A percentile compares a stretch with the other conserved stretches of the same genome.
phyloP scores from a whole-genome alignment of 1,140 invertebrate genomes.

The Eriocheir sinensis region DNA sequence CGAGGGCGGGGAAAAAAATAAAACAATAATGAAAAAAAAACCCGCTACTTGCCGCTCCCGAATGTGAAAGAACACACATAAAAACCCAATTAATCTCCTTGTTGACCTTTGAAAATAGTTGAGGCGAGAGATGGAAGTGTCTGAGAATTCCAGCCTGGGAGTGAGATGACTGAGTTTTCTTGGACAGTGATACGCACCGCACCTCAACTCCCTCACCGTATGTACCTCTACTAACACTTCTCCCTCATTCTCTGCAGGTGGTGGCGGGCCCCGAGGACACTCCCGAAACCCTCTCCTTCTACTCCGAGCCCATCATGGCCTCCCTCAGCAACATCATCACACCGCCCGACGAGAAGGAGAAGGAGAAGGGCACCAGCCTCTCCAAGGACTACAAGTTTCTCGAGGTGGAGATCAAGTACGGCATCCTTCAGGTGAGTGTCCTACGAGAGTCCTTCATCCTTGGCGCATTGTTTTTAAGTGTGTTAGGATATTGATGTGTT shows the following conservation, averaged over 20 bases:
- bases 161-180: too few relatives aligned
- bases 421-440: slow-evolving; percentile 91
- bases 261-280: slow-evolving; percentile 91
- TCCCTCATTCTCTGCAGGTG: slow-evolving; percentile 83
- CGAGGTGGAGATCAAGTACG: slow-evolving; percentile 96
- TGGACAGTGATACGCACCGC: too few relatives aligned
- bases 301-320: slow-evolving; percentile 92
- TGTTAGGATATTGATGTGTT: too few relatives aligned
- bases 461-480: too few relatives aligned
- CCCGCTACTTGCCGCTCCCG: too few relatives aligned
- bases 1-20: too few relatives aligned
- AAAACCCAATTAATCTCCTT: too few relatives aligned
- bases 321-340: slow-evolving; percentile 94
- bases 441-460: background rate
- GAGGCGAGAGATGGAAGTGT: too few relatives aligned
- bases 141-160: too few relatives aligned
- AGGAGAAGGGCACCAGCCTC: slow-evolving; percentile 80
- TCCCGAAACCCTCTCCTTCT: slow-evolving; percentile 94
- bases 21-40: too few relatives aligned
- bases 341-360: slow-evolving; percentile 81
- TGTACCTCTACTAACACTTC: background rate
- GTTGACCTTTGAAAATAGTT: too few relatives aligned
- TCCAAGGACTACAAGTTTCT: slow-evolving; percentile 90
- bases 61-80: too few relatives aligned
- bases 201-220: background rate